Evolutionary conservation across 2,888 invertebrate genomes (phyloP).

Genomic region (Laothoe populi): DNA sequence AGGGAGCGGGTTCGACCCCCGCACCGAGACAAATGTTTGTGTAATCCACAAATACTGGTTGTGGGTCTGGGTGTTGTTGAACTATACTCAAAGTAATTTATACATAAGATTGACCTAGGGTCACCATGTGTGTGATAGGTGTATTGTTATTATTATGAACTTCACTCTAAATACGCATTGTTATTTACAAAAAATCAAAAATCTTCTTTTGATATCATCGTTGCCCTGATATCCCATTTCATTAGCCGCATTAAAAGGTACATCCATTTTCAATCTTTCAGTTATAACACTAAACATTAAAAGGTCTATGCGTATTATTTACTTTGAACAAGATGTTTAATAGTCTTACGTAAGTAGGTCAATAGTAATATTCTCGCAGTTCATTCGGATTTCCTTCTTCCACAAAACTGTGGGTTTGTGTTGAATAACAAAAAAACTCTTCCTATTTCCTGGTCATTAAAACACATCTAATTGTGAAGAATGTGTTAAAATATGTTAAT

Average conservation of each 20-base stretch:
- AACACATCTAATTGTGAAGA: conserved; percentile 15
- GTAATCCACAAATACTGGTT: no score
- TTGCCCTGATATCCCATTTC: neutral
- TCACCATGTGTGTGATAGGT: no score
- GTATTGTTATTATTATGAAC: no score
- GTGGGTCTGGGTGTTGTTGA: no score
- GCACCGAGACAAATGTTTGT: no score
- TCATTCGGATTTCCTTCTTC: conserved; percentile 6
- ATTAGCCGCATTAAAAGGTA: no score
- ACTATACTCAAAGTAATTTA: no score
- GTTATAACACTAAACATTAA: neutral
- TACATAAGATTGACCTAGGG: no score
- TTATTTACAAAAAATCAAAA: no score
- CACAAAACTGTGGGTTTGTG: neutral
- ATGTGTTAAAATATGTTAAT: conserved; percentile 4
- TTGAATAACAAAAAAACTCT: neutral
- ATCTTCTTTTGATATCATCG: neutral
- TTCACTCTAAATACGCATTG: no score
- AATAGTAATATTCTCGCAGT: neutral
- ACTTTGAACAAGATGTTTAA: neutral
- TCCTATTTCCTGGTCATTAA: conserved; percentile 10
- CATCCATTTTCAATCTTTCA: no score
- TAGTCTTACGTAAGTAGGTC: conserved; percentile 1
- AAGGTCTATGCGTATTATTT: neutral
- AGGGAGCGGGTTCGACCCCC: no score